A percentile compares a stretch with the other conserved stretches of the same genome.
phyloP scores from a whole-genome alignment of 2,797 vertebrate species.

The Anguilla obscura region DNA sequence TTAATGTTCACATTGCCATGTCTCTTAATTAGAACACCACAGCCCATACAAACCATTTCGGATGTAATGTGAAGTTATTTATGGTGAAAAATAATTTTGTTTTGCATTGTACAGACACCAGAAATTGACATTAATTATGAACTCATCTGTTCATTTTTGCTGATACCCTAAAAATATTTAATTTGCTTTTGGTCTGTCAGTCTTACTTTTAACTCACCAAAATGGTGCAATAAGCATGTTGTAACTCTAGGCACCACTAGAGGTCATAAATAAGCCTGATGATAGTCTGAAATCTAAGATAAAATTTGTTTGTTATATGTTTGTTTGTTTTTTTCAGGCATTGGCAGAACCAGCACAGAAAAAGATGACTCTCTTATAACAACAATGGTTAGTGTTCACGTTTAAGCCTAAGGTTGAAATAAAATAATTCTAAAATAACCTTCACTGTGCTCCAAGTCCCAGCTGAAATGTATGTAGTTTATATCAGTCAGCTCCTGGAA shows the following conservation, averaged over 20 bases:
- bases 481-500: neutral
- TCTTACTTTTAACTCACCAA: neutral
- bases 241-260: neutral
- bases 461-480: slow-evolving; percentile 11
- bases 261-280: neutral
- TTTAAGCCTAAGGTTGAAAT: neutral
- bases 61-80: neutral
- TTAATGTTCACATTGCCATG: neutral
- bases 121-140: slow-evolving; percentile 1
- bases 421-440: neutral
- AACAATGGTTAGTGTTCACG: slow-evolving; percentile 80
- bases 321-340: slow-evolving; percentile 68
- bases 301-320: neutral
- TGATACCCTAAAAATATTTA: neutral
- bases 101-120: neutral
- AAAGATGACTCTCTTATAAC: slow-evolving; percentile 86
- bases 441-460: neutral
- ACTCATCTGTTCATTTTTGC: slow-evolving; percentile 7
- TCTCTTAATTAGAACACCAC: neutral
- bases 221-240: neutral
- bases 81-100: slow-evolving; percentile 5
- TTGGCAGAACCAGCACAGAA: slow-evolving; percentile 71
- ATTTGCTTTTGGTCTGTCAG: neutral
- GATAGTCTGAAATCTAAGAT: neutral
- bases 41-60: neutral